Percentiles rank a stretch among this genome's conserved stretches.
phyloP scores from a whole-genome alignment of 2,113 vertebrate genomes.

The Amblyopsis rosae region DNA sequence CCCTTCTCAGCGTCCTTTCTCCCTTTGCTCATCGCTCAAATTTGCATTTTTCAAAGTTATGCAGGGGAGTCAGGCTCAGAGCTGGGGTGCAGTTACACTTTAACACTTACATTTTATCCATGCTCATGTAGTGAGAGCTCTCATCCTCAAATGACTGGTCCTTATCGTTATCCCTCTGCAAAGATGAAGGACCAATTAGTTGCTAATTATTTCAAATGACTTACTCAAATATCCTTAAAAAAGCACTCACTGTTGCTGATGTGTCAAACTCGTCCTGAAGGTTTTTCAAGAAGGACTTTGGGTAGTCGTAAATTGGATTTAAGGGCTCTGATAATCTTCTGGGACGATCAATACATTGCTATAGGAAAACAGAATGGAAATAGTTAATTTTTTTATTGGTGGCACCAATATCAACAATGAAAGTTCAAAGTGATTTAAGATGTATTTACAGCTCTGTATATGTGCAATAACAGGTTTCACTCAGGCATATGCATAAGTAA shows the following conservation, averaged over 20 bases:
- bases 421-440: no score
- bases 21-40: no score
- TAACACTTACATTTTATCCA: conserved; percentile 59
- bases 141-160: neutral
- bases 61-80: no score
- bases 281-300: neutral
- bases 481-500: no score
- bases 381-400: neutral
- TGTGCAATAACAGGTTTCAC: no score
- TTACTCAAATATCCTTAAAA: neutral
- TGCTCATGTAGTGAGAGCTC: conserved; percentile 18
- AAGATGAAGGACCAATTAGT: neutral
- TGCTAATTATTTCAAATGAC: neutral
- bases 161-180: conserved; percentile 8
- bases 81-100: neutral
- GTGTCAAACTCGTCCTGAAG: neutral
- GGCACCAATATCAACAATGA: neutral
- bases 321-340: conserved; percentile 46
- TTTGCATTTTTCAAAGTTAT: no score
- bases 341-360: rapidly evolving
- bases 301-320: conserved; percentile 43
- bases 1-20: no score
- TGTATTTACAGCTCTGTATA: no score
- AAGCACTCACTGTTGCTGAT: neutral
- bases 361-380: conserved; percentile 7